Evolutionary conservation across 1,140 invertebrate species (phyloP).

Genomic region (Zophobas morio): DNA sequence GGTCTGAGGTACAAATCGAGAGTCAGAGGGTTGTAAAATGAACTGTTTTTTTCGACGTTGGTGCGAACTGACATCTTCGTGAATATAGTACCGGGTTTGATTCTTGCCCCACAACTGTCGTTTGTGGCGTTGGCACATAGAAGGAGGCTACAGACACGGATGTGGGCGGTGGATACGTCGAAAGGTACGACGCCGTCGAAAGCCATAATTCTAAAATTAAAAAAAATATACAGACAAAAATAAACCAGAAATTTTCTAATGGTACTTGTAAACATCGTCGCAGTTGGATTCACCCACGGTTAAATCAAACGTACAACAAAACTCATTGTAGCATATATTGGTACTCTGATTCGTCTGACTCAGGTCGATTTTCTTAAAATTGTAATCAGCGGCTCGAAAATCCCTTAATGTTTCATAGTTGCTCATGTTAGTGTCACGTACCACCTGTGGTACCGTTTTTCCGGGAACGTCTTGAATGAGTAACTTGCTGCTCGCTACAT

Average conservation of each 20-base stretch:
- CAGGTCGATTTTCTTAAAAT: conserved; percentile 48
- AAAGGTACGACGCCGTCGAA: conserved; percentile 31
- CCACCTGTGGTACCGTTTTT: too few relatives aligned
- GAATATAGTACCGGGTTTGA: conserved; percentile 47
- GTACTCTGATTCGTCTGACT: conserved; percentile 42
- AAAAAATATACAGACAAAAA: background rate
- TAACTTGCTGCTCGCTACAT: too few relatives aligned
- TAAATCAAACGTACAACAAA: conserved; percentile 56
- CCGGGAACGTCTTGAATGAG: too few relatives aligned
- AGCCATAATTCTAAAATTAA: conserved; percentile 48
- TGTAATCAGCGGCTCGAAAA: conserved; percentile 51
- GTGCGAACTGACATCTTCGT: conserved; percentile 49
- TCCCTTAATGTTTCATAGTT: conserved; percentile 41
- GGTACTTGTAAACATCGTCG: conserved; percentile 6
- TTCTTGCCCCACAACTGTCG: conserved; percentile 51
- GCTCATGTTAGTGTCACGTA: background rate
- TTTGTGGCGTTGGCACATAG: conserved; percentile 46
- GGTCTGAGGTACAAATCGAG: conserved; percentile 26
- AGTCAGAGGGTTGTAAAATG: conserved; percentile 51
- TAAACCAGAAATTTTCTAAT: background rate
- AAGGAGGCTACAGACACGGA: conserved; percentile 50
- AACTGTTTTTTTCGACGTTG: conserved; percentile 19
- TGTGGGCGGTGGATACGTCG: conserved; percentile 16
- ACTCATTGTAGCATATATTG: conserved; percentile 46
- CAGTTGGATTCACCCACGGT: conserved; percentile 48